phyloP scores from a whole-genome alignment of 2,888 invertebrate species.

The Yponomeuta plumbellus region DNA sequence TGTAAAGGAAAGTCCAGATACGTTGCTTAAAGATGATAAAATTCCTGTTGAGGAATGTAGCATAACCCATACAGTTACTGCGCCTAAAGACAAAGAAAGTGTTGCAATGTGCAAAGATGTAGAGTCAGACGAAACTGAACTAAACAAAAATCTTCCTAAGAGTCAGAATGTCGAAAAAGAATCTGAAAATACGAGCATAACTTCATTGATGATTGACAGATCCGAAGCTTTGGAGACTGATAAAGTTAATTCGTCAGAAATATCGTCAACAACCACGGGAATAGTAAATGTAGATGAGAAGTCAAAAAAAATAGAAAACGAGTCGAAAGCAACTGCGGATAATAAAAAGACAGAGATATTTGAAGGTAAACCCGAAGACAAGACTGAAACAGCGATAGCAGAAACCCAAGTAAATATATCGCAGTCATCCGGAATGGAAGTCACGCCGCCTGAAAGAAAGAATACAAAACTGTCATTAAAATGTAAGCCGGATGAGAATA shows the following conservation, averaged over 20 bases:
- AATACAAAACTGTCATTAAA: neutral
- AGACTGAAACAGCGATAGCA: neutral
- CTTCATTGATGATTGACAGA: neutral
- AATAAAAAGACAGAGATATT: neutral
- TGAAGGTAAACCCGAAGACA: neutral
- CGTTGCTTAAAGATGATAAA: constrained; percentile 1
- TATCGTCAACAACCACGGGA: neutral
- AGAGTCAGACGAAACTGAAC: neutral
- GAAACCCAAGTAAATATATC: neutral
- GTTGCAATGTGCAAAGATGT: neutral
- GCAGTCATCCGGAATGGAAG: neutral
- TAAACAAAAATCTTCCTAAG: neutral
- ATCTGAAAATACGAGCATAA: neutral
- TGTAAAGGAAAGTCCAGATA: constrained; percentile 1
- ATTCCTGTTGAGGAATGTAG: neutral
- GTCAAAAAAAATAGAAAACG: neutral
- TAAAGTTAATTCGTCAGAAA: neutral
- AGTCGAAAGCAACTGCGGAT: neutral
- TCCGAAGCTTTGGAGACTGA: neutral
- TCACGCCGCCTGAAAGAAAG: neutral
- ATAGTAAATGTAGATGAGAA: neutral
- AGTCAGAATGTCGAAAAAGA: neutral
- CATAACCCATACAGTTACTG: neutral
- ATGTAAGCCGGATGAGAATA: neutral
- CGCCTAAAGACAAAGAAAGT: neutral